Evolutionary conservation across 2,888 invertebrate species (phyloP).

Genomic region (Rhamnusium bicolor): DNA sequence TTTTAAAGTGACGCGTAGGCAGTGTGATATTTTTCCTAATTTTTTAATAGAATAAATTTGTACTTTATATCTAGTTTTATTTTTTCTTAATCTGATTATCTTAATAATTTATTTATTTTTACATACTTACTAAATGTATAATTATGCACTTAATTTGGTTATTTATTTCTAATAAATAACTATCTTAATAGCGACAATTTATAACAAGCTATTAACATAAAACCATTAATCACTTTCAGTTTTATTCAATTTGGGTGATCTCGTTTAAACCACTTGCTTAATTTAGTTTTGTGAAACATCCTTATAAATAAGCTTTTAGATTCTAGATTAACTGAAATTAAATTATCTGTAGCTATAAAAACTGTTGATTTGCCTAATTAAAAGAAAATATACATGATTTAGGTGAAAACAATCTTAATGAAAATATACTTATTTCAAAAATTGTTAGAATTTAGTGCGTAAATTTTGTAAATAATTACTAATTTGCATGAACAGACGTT

Average conservation of each 20-base stretch:
- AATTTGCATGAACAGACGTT: too few species aligned
- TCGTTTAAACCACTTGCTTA: not conserved
- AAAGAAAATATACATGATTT: not conserved
- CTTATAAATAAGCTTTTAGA: not conserved
- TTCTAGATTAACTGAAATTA: slow-evolving; percentile 3
- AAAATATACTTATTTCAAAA: not conserved
- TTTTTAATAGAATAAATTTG: not conserved
- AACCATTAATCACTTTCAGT: slow-evolving; percentile 5
- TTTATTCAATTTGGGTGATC: slow-evolving; percentile 7
- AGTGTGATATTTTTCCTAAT: not conserved
- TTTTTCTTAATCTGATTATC: not conserved
- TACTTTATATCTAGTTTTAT: not conserved
- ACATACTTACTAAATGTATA: not conserved
- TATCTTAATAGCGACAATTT: not conserved
- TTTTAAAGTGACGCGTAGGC: not conserved
- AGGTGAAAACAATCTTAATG: not conserved
- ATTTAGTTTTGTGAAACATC: not conserved
- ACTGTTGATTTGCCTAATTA: slow-evolving; percentile 6
- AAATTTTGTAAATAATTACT: not conserved
- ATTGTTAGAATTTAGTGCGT: too few species aligned
- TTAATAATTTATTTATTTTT: not conserved
- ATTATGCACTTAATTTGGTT: not conserved
- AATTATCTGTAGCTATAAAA: not conserved
- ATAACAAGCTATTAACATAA: not conserved
- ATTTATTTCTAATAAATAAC: not conserved